phyloP scores from a whole-genome alignment of 2,113 vertebrate species.

The Numida meleagris region DNA sequence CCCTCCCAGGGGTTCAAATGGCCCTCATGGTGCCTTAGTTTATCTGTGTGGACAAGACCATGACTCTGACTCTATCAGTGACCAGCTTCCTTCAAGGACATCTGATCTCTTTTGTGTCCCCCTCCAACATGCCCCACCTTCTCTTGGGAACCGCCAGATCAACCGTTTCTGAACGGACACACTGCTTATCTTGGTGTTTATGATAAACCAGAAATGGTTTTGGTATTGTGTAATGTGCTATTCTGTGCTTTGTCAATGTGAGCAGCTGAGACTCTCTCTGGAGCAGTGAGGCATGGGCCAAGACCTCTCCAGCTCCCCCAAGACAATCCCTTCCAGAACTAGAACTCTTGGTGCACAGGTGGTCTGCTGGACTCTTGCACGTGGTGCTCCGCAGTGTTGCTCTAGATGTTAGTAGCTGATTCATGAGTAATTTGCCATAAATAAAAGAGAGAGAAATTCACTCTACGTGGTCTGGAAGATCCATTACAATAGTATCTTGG shows the following conservation, averaged over 20 bases:
- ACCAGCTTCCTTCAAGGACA: background rate
- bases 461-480: background rate
- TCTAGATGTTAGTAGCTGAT: background rate
- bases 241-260: background rate
- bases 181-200: background rate
- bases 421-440: background rate
- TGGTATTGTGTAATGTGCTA: background rate
- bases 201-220: background rate
- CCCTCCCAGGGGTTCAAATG: background rate
- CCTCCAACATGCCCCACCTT: background rate
- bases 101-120: background rate
- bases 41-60: background rate
- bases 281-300: background rate
- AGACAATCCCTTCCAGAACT: background rate
- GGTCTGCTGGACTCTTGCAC: background rate
- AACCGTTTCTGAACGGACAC: background rate
- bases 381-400: background rate
- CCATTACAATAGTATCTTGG: background rate
- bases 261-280: background rate
- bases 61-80: background rate
- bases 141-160: background rate
- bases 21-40: background rate
- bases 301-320: background rate
- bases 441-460: background rate
- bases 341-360: background rate